Percentiles rank a stretch among this genome's conserved stretches.
phyloP scores from a whole-genome alignment of 2,797 vertebrate species.

The Scleropages formosus region DNA sequence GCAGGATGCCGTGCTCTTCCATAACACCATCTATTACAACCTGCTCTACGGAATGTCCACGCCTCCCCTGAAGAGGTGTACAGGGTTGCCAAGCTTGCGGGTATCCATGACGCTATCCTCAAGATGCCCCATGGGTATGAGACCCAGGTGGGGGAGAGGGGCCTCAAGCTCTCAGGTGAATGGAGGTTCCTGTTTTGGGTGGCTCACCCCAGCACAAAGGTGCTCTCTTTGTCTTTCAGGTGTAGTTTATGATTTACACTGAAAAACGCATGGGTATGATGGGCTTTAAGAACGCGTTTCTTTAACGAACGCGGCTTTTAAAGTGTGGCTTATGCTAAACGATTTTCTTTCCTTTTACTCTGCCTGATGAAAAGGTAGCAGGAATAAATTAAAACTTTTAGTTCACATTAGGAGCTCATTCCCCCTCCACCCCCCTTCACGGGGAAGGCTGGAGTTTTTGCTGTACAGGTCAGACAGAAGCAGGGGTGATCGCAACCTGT shows the following conservation, averaged over 20 bases:
- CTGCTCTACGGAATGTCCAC: constrained; percentile 85
- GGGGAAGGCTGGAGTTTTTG: constrained; percentile 46
- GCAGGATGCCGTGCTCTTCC: constrained; percentile 95
- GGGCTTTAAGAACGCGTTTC: background rate
- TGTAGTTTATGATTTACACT: background rate
- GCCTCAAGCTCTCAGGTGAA: constrained; percentile 94
- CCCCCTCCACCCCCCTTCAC: constrained; percentile 47
- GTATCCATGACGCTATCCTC: constrained; percentile 89
- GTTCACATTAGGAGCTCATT: constrained; percentile 52
- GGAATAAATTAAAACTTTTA: constrained; percentile 21
- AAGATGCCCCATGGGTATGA: constrained; percentile 91
- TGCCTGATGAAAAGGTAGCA: background rate
- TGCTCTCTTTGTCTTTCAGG: background rate
- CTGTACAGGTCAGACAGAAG: constrained; percentile 39
- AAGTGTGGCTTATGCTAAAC: background rate
- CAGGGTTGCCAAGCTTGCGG: constrained; percentile 82
- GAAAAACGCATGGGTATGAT: too few relatives aligned
- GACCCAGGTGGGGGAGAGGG: constrained; percentile 94
- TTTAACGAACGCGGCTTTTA: too few relatives aligned
- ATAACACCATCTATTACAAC: constrained; percentile 97
- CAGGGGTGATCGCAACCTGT: constrained; percentile 41
- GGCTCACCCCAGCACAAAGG: background rate
- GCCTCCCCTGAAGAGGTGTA: constrained; percentile 82
- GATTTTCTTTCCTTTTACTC: background rate
- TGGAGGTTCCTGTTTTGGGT: background rate